Evolutionary conservation across 2,113 vertebrate species (phyloP), one percentile per base, ranked within the genome.

Genomic region (Nothoprocta pentlandii): DNA sequence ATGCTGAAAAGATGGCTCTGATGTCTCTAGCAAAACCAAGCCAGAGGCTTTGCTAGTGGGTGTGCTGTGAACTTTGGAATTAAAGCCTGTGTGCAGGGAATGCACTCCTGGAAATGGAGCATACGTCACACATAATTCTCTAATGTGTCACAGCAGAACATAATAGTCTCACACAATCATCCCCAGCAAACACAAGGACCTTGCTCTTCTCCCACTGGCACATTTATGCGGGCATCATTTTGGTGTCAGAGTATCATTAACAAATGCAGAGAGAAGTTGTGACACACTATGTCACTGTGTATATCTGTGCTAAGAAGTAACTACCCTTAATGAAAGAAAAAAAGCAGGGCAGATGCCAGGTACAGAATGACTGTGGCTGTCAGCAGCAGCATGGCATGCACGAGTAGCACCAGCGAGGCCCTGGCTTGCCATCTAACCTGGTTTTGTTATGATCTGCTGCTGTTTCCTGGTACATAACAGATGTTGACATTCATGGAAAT

Each of bases 371-470:
- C 36, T 41, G 36, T 4, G 30, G 32, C 30, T 36, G 23, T 51
- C 74, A 22, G 28, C 19, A 25, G 61, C 51, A 42, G 28, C 4
- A 1, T 1, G 0, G 54, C 56, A 1, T 0, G 46, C 16, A 12
- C 0, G 1, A 9, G 28, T 46, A 21, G 0, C 4, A 46, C 2
- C 28, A 4, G 61, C 2, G 20, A 66, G 56, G 49, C 21, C 25
- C 19, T 1, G 2, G 25, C 46, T 58, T 25, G 22, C 32, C 30
- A 32, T 4, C 61, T 69, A 47, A 74, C 15, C 44, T 26, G 20
- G 58, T 36, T 12, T 3, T 61, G 16, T 68, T 26, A 13, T 2
- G 2, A 19, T 53, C 66, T 67, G 58, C 26, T 64, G 9, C 16
- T 69, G 30, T 41, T 26, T 12, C 26, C 68, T 56, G 49, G 8